phyloP scores from a whole-genome alignment of 2,113 vertebrate species.

The Eleginops maclovinus region DNA sequence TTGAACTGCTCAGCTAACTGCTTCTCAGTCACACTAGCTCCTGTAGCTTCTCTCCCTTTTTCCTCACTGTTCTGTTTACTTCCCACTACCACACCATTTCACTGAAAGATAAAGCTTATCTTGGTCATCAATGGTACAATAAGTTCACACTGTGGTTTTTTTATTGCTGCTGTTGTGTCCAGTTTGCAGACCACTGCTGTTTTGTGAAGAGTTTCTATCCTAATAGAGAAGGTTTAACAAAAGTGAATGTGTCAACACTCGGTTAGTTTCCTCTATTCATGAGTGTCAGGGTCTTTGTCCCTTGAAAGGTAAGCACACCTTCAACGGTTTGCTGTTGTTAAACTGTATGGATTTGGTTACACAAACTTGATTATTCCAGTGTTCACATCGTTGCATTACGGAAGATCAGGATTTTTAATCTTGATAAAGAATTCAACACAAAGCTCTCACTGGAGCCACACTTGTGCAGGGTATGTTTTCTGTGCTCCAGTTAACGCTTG shows the following conservation, averaged over 20 bases:
- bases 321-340: no score
- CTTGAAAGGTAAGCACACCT: neutral
- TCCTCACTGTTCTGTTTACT: no score
- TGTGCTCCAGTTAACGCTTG: conserved; percentile 60
- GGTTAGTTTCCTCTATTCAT: neutral
- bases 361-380: neutral
- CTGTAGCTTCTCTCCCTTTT: no score
- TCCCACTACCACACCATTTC: no score
- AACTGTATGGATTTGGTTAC: no score
- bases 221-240: neutral
- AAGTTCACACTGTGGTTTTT: no score
- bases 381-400: conserved; percentile 17
- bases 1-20: no score
- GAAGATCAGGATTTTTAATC: conserved; percentile 30
- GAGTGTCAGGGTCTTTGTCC: neutral
- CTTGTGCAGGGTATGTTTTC: conserved; percentile 29
- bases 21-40: no score
- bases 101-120: neutral
- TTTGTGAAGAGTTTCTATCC: neutral
- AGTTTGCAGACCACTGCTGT: neutral
- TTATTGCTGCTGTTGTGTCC: neutral
- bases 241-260: neutral
- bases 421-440: conserved; percentile 61
- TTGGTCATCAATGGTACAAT: no score
- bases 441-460: conserved; percentile 34